A percentile compares a stretch with the other conserved stretches of the same genome.
Evolutionary conservation across 2,113 vertebrate genomes (phyloP).

Genomic region (Microcebus tavaratra): DNA sequence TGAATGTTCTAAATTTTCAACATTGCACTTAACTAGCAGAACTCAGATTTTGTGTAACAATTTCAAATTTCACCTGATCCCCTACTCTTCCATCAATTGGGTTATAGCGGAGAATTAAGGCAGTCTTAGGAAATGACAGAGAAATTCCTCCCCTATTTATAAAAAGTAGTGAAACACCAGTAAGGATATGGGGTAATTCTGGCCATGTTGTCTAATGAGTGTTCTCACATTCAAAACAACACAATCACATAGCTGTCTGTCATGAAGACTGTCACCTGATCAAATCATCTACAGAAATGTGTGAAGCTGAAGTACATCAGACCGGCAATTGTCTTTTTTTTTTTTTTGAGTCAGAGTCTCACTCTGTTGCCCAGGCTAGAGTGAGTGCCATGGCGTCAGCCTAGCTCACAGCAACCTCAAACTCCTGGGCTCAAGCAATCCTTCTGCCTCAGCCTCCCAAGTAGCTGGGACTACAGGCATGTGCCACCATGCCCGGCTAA

Average conservation of each 20-base stretch:
- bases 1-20: background rate
- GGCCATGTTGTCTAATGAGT: background rate
- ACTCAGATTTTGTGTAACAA: background rate
- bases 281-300: background rate
- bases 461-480: too few species aligned
- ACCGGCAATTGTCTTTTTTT: background rate
- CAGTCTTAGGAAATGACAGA: background rate
- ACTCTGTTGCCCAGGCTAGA: too few species aligned
- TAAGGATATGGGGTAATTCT: background rate
- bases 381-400: too few species aligned
- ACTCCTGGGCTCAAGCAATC: too few species aligned
- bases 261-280: background rate
- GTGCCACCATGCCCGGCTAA: too few species aligned
- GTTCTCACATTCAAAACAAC: background rate
- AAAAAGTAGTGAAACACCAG: background rate
- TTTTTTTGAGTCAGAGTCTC: too few species aligned
- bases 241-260: background rate
- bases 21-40: background rate
- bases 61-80: background rate
- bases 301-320: background rate
- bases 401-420: too few species aligned
- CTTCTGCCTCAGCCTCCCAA: too few species aligned
- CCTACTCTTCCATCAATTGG: background rate
- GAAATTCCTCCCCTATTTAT: background rate
- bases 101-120: background rate